Conservation (phyloP, 2,888 invertebrate species). For the Drosophila nr. fundita region DNA sequence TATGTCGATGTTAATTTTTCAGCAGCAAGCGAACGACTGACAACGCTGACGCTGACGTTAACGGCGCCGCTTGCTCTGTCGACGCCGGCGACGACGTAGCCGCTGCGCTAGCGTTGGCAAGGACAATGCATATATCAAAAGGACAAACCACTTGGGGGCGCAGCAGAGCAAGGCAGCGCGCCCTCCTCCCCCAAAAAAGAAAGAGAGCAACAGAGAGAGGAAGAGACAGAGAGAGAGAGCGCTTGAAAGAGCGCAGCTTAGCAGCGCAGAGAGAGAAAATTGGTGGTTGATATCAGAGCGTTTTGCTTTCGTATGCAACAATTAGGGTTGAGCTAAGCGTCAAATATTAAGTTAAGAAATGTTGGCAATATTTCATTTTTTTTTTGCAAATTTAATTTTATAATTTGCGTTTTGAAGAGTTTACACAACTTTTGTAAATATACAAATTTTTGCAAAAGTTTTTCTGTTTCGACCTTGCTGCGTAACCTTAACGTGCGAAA, state of each 20-base stretch:
- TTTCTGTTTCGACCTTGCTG: slow-evolving; percentile 17
- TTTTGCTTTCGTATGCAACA: slow-evolving; percentile 7
- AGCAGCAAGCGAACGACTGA: slow-evolving; percentile 74
- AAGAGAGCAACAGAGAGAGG: slow-evolving; percentile 10
- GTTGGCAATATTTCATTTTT: neutral
- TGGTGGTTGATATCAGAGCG: slow-evolving; percentile 35
- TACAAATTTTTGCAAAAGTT: neutral
- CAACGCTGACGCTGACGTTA: slow-evolving; percentile 31
- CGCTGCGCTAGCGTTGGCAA: slow-evolving; percentile 52
- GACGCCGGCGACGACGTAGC: slow-evolving; percentile 18
- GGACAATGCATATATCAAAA: slow-evolving; percentile 71
- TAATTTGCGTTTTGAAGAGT: neutral
- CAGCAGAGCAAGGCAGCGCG: slow-evolving; percentile 38
- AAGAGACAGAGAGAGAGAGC: slow-evolving; percentile 11
- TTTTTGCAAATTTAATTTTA: neutral
- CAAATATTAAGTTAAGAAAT: neutral
- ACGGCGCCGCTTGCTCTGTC: slow-evolving; percentile 10
- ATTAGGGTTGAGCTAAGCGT: slow-evolving; percentile 27
- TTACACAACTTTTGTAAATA: neutral
- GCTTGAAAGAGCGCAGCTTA: slow-evolving; percentile 10
- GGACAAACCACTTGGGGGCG: slow-evolving; percentile 61
- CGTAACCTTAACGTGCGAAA: slow-evolving; percentile 43
- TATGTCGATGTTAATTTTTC: slow-evolving; percentile 79
- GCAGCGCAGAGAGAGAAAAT: slow-evolving; percentile 13
- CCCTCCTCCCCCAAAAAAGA: neutral